Evolutionary conservation across 2,888 invertebrate genomes (phyloP).

Genomic region (Alsophila aescularia): DNA sequence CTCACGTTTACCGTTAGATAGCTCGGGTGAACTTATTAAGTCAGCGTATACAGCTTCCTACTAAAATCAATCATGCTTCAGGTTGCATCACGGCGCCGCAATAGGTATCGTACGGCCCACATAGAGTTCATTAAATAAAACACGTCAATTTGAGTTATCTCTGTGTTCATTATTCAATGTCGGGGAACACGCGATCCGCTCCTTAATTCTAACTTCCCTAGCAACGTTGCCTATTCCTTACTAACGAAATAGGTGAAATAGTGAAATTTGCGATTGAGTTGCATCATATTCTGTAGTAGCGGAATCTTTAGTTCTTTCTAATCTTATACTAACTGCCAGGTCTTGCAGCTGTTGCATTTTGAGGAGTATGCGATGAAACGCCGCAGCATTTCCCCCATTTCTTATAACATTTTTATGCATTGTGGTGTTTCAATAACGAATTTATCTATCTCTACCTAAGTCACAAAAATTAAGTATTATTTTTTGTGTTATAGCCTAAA

Average conservation of each 20-base stretch:
- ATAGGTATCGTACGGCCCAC: constrained; percentile 55
- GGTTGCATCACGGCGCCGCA: constrained; percentile 48
- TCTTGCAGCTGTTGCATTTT: no score
- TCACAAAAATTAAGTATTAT: no score
- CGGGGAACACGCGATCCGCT: constrained; percentile 68
- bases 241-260: background rate
- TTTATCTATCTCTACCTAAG: no score
- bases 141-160: constrained; percentile 69
- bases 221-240: constrained; percentile 4
- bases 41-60: constrained; percentile 1
- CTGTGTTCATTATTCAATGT: constrained; percentile 73
- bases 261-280: background rate
- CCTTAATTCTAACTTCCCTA: constrained; percentile 42
- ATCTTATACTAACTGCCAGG: no score
- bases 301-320: no score
- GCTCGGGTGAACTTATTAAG: constrained; percentile 2
- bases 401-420: no score
- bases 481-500: no score
- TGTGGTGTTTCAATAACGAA: no score
- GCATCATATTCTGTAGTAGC: background rate
- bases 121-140: constrained; percentile 70
- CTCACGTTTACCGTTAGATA: constrained; percentile 3
- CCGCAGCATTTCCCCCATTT: no score
- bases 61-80: constrained; percentile 21
- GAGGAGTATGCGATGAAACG: no score